A percentile compares a stretch with the other conserved stretches of the same genome.
These are phyloP conservation scores for Arnoldichthys spilopterus DNA, from an alignment of 2,797 vertebrate genomes.

Conservation along the genomic window DNA sequence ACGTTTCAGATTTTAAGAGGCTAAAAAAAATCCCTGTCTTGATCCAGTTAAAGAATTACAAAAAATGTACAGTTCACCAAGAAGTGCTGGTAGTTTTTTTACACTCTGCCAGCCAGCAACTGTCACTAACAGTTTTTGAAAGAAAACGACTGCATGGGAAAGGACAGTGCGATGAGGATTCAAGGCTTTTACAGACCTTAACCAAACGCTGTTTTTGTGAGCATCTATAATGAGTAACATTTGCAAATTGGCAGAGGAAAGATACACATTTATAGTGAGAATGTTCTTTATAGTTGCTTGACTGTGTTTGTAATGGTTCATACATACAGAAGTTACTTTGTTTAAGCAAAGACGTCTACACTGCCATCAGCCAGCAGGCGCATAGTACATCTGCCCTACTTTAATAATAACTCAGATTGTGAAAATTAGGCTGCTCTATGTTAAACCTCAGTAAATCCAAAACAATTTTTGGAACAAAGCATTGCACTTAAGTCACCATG, in stretches of 20 bases:
- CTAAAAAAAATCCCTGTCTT: no score
- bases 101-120: background rate
- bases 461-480: background rate
- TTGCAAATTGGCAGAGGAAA: background rate
- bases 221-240: background rate
- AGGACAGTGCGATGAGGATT: no score
- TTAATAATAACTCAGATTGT: background rate
- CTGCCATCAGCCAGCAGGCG: background rate
- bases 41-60: background rate
- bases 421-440: conserved; percentile 1
- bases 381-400: background rate
- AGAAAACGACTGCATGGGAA: background rate
- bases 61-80: background rate
- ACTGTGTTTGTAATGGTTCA: background rate
- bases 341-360: background rate
- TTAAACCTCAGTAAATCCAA: background rate
- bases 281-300: background rate
- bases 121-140: background rate
- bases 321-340: background rate
- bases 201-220: background rate
- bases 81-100: background rate
- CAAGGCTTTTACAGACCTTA: background rate
- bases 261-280: background rate
- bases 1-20: no score
- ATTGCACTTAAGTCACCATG: background rate